These are phyloP conservation scores for Heliocidaris erythrogramma DNA, from an alignment of 35 echinoderm and acorn worm species.

Conservation along the genomic window DNA sequence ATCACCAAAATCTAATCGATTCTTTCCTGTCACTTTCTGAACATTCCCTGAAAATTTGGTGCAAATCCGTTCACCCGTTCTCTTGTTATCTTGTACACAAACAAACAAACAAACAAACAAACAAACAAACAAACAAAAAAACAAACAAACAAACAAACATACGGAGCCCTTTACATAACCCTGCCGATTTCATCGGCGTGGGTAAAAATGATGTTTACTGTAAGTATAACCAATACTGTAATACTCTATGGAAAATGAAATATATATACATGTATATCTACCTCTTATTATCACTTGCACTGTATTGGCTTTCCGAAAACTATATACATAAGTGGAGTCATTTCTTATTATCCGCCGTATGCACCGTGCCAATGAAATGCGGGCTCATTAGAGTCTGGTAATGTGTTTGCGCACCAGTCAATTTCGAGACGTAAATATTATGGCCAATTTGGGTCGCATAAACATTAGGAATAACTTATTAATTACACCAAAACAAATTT, in stretches of 20 bases:
- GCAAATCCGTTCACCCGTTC: too few relatives aligned
- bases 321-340: not conserved
- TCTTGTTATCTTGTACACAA: too few relatives aligned
- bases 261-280: conserved; percentile 10
- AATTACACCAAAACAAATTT: not conserved
- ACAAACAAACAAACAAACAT: too few relatives aligned
- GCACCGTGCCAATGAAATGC: not conserved
- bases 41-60: too few relatives aligned
- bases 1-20: too few relatives aligned
- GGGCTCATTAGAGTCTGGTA: not conserved
- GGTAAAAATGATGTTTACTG: not conserved
- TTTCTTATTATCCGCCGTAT: not conserved
- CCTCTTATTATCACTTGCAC: not conserved
- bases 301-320: not conserved
- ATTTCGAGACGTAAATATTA: not conserved
- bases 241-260: not conserved
- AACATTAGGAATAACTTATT: not conserved
- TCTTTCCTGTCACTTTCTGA: too few relatives aligned
- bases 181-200: too few relatives aligned
- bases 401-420: not conserved
- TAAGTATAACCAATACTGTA: not conserved
- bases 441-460: not conserved
- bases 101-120: too few relatives aligned
- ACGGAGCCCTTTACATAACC: too few relatives aligned
- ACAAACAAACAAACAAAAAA: too few relatives aligned